phyloP scores from a whole-genome alignment of 2,797 vertebrate genomes.

The Potorous gilbertii region DNA sequence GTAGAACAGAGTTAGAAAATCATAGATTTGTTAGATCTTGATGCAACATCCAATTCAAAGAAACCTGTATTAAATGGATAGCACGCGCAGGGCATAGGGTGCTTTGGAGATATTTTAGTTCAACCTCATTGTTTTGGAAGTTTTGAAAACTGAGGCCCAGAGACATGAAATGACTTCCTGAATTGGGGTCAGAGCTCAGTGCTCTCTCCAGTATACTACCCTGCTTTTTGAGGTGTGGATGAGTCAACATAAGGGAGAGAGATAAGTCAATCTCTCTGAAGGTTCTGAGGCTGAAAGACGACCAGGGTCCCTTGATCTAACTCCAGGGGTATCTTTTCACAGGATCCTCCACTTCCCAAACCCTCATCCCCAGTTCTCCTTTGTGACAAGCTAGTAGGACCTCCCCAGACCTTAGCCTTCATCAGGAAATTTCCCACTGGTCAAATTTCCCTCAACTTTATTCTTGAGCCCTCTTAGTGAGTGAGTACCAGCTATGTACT shows the following conservation, averaged over 20 bases:
- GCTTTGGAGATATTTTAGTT: background rate
- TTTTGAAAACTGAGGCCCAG: slow-evolving; percentile 24
- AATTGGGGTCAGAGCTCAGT: background rate
- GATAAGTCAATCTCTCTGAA: background rate
- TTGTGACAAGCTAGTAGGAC: background rate
- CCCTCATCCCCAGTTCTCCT: background rate
- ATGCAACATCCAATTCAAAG: background rate
- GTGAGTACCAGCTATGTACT: background rate
- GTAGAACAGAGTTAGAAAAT: slow-evolving; percentile 14
- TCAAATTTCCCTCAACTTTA: background rate
- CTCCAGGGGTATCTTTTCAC: background rate
- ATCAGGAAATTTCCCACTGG: background rate
- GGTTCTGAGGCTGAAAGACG: background rate
- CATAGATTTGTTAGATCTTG: background rate
- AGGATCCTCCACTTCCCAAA: background rate
- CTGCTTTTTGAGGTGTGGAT: background rate
- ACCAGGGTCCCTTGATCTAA: background rate
- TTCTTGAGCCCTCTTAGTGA: background rate
- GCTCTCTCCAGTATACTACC: background rate
- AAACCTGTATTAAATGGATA: background rate
- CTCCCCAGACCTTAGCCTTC: background rate
- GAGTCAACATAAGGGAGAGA: background rate
- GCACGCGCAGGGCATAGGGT: background rate
- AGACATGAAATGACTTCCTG: background rate
- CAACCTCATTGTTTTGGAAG: background rate